Conservation (phyloP, 2,113 vertebrate genomes). For the Pangasianodon hypophthalmus region DNA sequence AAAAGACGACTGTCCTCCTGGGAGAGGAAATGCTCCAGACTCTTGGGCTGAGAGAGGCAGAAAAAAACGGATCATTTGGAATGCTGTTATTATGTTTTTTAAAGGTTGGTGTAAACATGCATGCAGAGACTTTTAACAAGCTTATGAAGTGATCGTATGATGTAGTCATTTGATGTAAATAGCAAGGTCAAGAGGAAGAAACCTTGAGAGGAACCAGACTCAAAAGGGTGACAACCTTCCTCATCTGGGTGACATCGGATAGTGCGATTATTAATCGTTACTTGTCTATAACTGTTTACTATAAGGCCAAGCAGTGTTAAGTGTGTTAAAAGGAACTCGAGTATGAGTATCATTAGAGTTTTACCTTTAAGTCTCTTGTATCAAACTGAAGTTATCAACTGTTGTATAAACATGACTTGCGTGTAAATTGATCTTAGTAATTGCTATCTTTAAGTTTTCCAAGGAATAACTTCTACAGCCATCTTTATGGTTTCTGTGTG, state of each 20-base stretch:
- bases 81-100: not conserved
- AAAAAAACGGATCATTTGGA: not conserved
- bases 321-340: too few species aligned
- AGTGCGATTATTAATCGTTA: too few species aligned
- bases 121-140: not conserved
- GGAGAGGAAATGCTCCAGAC: conserved; percentile 91
- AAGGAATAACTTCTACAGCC: too few species aligned
- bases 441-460: too few species aligned
- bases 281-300: not conserved
- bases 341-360: too few species aligned
- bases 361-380: too few species aligned
- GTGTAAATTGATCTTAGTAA: too few species aligned
- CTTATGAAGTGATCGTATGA: not conserved
- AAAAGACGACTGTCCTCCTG: conserved; percentile 88
- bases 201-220: not conserved
- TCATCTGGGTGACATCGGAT: not conserved
- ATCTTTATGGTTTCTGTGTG: too few species aligned
- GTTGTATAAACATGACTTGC: too few species aligned
- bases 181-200: not conserved
- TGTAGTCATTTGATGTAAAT: not conserved
- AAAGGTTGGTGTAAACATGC: not conserved
- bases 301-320: not conserved
- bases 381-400: too few species aligned
- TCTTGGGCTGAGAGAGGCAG: conserved; percentile 82
- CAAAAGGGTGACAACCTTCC: not conserved